phyloP scores from a whole-genome alignment of 2,888 invertebrate species.

The Meliscaeva auricollis region DNA sequence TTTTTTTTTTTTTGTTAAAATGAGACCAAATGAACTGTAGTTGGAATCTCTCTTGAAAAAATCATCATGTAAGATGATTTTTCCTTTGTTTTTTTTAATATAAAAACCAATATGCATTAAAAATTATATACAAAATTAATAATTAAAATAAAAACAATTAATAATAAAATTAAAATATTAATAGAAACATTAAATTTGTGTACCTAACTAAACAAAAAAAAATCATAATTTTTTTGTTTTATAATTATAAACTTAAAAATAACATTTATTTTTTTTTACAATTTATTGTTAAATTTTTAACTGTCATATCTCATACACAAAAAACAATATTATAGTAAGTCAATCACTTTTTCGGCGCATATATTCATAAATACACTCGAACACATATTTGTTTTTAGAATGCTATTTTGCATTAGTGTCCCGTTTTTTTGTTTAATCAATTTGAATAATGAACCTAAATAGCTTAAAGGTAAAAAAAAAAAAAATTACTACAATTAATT shows the following conservation, averaged over 20 bases:
- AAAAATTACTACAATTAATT: constrained; percentile 51
- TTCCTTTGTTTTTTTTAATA: neutral
- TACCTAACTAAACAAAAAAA: constrained; percentile 22
- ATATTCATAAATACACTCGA: constrained; percentile 32
- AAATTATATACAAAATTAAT: constrained; percentile 54
- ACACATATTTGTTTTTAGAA: constrained; percentile 8
- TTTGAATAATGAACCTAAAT: constrained; percentile 60
- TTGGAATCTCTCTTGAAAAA: constrained; percentile 62
- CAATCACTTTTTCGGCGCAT: constrained; percentile 45
- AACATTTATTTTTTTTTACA: constrained; percentile 6
- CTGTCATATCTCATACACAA: constrained; percentile 71
- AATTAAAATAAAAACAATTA: constrained; percentile 32
- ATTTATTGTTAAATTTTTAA: constrained; percentile 40
- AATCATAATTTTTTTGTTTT: constrained; percentile 15
- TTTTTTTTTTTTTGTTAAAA: constrained; percentile 52
- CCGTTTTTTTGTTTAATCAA: constrained; percentile 28
- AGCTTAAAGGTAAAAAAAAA: constrained; percentile 41
- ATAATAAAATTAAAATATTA: constrained; percentile 12
- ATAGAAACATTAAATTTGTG: constrained; percentile 32
- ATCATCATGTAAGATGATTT: constrained; percentile 45
- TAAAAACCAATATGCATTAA: constrained; percentile 56
- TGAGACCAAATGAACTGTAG: constrained; percentile 69
- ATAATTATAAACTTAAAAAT: neutral
- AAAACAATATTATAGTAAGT: constrained; percentile 23
- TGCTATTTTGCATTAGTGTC: constrained; percentile 24